A percentile compares a stretch with the other conserved stretches of the same genome.
phyloP scores from a whole-genome alignment of 2,888 invertebrate species.

The Acleris cristana region DNA sequence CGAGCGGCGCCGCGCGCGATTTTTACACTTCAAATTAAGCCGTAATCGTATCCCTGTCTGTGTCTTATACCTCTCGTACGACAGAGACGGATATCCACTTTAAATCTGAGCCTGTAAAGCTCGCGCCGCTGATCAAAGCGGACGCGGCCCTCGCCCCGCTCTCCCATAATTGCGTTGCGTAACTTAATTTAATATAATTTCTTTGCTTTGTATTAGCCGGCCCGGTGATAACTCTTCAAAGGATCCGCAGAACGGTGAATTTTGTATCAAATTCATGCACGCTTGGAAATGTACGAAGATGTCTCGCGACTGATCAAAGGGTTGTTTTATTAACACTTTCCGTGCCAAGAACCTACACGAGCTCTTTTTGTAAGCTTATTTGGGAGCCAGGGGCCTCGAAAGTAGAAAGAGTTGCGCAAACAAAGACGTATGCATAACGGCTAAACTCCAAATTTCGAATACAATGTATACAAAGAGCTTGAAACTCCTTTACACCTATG shows the following conservation, averaged over 20 bases:
- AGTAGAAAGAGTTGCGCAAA: no score
- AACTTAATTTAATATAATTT: constrained; percentile 41
- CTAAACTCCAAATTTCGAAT: no score
- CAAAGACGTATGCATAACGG: no score
- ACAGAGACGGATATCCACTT: not conserved
- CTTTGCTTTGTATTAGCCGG: constrained; percentile 36
- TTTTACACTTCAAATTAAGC: not conserved
- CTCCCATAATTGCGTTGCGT: constrained; percentile 38
- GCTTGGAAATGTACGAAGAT: constrained; percentile 18
- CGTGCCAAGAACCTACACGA: no score
- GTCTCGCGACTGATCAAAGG: constrained; percentile 22
- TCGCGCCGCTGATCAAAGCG: constrained; percentile 52
- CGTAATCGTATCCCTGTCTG: not conserved
- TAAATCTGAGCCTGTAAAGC: constrained; percentile 38
- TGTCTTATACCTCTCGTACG: not conserved
- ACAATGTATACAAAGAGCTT: no score
- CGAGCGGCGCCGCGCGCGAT: not conserved
- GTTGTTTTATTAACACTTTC: not conserved
- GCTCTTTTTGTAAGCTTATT: no score
- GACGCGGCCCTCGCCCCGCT: constrained; percentile 7
- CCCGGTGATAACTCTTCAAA: constrained; percentile 30
- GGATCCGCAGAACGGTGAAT: constrained; percentile 8
- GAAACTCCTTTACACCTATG: no score
- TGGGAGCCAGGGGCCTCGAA: no score
- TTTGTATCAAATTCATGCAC: constrained; percentile 26